Percentiles rank a stretch among this genome's conserved stretches.
Evolutionary conservation across 2,888 invertebrate genomes (phyloP).

Genomic region (Drosophila longiperda): DNA sequence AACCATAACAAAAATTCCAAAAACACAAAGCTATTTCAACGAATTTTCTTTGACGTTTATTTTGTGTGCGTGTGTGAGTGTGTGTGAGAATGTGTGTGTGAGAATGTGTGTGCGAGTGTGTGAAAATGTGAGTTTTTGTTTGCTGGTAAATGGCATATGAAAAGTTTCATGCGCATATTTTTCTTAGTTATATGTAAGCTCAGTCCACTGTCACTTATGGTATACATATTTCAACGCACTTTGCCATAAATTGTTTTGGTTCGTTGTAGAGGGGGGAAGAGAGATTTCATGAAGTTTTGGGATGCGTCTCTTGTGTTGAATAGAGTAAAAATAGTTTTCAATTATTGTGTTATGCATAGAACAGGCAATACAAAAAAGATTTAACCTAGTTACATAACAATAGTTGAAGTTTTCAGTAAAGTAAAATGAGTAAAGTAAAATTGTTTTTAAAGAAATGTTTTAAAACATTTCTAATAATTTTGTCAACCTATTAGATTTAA

Average conservation of each 20-base stretch:
- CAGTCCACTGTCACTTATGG: constrained; percentile 21
- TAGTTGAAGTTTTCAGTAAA: neutral
- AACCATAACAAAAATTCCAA: constrained; percentile 12
- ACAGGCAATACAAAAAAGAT: constrained; percentile 2
- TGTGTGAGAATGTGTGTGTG: neutral
- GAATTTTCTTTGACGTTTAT: constrained; percentile 35
- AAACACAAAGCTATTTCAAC: constrained; percentile 31
- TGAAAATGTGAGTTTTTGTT: constrained; percentile 23
- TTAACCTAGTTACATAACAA: neutral
- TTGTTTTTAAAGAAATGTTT: neutral
- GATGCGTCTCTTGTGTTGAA: constrained; percentile 17
- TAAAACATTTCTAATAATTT: neutral
- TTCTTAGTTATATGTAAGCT: constrained; percentile 33
- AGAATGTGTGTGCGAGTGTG: constrained; percentile 1
- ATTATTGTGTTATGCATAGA: neutral
- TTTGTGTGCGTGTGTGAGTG: constrained; percentile 2
- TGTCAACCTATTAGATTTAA: neutral
- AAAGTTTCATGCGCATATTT: constrained; percentile 68
- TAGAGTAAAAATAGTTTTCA: constrained; percentile 34
- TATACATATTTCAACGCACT: constrained; percentile 21
- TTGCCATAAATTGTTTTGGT: constrained; percentile 30
- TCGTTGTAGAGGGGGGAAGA: neutral
- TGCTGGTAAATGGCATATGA: constrained; percentile 57
- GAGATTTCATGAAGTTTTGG: constrained; percentile 6
- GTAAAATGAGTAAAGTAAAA: neutral